Evolutionary conservation across 2,113 vertebrate genomes (phyloP), one percentile per base, ranked within the genome.

Genomic region (Chloropsis cyanopogon): DNA sequence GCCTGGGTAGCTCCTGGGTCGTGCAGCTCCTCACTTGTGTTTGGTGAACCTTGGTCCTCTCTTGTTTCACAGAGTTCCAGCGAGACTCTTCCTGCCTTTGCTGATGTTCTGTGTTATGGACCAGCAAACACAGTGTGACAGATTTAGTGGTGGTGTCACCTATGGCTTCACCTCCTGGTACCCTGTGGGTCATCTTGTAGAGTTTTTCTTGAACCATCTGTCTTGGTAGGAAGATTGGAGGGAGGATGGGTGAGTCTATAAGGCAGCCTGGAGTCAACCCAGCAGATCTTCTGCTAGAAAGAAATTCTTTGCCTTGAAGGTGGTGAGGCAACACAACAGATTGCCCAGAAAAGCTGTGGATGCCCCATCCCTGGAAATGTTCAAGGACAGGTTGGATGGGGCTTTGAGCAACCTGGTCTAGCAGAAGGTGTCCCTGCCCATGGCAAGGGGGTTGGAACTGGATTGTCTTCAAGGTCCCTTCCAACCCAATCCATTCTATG

Each of bases 31-130:
- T 83, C 47, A 20, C 24, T 19, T 31, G 26, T 41, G 18, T 64
- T 70, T 52, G 44, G 33, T 66, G 75, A 63, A 60, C 39, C 39
- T 80, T 63, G 46, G 17, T 73, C 22, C 35, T 2, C 1, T 63
- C 63, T 82, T 54, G 29, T 39, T 83, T 77, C 22, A 8, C 42
- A 13, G 4, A 31, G 49, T 61, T 82, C 18, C n/a, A n/a, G 26
- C 26, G 50, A 82, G 26, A 14, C 29, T 75, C 10, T 72, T 73
- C 42, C 35, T 39, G 23, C 52, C 26, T 50, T 53, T 80, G 28
- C 37, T 82, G 46, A 65, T 61, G 39, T 46, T 52, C 35, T 1
- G 0, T 1, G 10, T 23, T 61, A 60, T 0, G 4, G 54, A 50
- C 47, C 42, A 90, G 37, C 42, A 86, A 86, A 80, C 31, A 15